Evolutionary conservation across 1,140 invertebrate species (phyloP), one percentile per base, ranked within the genome.

Genomic region (Drosophila burlai): DNA sequence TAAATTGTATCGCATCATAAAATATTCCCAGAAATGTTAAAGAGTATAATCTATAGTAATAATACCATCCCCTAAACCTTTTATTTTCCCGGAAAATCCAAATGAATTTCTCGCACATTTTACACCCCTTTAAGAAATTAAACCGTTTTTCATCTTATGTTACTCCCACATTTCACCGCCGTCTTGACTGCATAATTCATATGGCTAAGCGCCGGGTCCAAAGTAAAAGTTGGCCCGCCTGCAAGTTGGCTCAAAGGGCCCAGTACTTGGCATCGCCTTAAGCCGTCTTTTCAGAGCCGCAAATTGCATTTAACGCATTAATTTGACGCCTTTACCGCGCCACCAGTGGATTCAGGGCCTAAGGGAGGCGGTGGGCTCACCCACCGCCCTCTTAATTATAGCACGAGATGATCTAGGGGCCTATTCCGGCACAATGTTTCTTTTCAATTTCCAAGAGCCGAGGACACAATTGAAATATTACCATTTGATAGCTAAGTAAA

Each of bases 281-380:
- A 79, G 62, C 54, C 76, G 59, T 38, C 67, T 66, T 72, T 85
- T 68, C 68, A 46, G 49, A 45, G 50, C 80, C 64, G 21, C 80
- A 80, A 80, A 87, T 87, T 87, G 84, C 83, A 87, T 87, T 87
- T 87, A 78, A 81, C 67, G 67, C 76, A 73, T 89, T 87, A 87
- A 87, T 87, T 87, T 87, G 29, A 47, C 63, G 52, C 59, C 64
- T 65, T 66, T 64, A 31, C 80, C 43, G 52, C 26, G 57, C 62
- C 38, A 18, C 11, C 36, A 57, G 15, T 43, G 40, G 45, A 29
- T 45, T 13, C 18, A 16, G 55, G 57, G 46, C 65, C 21, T 40
- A 67, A 63, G 46, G 34, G 21, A 54, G 31, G 46, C 24, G 36
- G 24, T 47, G 52, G 18, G 45, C 38, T 36, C 46, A 34, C 8